Conservation (phyloP, 2,113 vertebrate species). For the Etheostoma cragini region DNA sequence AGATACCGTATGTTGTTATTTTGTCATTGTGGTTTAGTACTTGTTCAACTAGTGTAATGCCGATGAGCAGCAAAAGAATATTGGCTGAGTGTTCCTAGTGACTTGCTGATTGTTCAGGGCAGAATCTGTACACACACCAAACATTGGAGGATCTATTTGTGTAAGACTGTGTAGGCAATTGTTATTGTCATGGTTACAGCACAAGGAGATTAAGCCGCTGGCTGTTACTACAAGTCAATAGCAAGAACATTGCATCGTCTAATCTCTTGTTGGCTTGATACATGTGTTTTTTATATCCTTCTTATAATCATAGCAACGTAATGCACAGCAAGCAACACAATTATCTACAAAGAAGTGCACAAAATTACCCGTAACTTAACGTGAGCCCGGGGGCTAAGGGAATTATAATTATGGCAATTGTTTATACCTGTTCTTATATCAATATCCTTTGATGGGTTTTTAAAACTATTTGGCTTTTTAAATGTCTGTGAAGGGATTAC, state of each 20-base stretch:
- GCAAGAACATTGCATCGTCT: conserved; percentile 43
- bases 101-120: conserved; percentile 72
- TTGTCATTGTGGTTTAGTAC: neutral
- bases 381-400: conserved; percentile 22
- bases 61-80: conserved; percentile 84
- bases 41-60: conserved; percentile 10
- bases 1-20: neutral
- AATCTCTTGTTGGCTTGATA: conserved; percentile 47
- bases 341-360: conserved; percentile 55
- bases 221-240: conserved; percentile 58
- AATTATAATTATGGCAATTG: conserved; percentile 53
- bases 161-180: conserved; percentile 62
- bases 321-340: conserved; percentile 47
- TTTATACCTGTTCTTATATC: conserved; percentile 54
- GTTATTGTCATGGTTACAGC: conserved; percentile 76
- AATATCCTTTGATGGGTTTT: conserved; percentile 47
- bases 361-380: conserved; percentile 36
- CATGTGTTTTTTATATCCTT: conserved; percentile 55
- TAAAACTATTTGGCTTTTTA: conserved; percentile 15
- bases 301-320: conserved; percentile 58
- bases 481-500: conserved; percentile 33
- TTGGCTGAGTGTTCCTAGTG: conserved; percentile 85
- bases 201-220: conserved; percentile 45
- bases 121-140: conserved; percentile 67
- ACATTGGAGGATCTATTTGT: conserved; percentile 71